phyloP scores from a whole-genome alignment of 2,113 vertebrate species.

The Halcyon senegalensis region DNA sequence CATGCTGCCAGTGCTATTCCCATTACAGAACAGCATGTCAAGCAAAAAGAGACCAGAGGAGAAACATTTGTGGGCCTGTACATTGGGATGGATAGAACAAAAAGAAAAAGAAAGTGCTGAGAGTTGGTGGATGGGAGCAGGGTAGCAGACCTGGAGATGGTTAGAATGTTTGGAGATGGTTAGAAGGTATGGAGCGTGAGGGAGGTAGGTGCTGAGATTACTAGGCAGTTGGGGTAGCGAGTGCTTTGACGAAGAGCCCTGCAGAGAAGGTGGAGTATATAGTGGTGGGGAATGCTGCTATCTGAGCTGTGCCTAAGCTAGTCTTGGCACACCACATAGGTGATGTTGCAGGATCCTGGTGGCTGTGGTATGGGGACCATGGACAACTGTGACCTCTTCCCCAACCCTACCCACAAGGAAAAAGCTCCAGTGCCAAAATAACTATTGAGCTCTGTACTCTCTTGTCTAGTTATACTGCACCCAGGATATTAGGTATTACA shows the following conservation, averaged over 20 bases:
- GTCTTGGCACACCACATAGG: not conserved
- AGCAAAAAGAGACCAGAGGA: not conserved
- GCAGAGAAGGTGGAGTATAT: not conserved
- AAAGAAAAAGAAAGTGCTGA: not conserved
- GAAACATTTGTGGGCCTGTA: not conserved
- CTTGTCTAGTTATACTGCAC: not conserved
- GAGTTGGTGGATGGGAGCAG: not conserved
- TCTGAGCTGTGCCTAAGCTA: not conserved
- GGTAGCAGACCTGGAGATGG: not conserved
- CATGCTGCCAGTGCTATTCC: not conserved
- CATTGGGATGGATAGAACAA: not conserved
- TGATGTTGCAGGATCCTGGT: not conserved
- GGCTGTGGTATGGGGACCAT: not conserved
- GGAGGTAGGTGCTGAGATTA: not conserved
- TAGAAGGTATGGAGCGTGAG: not conserved
- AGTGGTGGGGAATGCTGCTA: fast-evolving
- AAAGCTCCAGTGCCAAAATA: conserved; percentile 2
- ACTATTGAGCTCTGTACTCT: not conserved
- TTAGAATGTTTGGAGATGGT: too few relatives aligned
- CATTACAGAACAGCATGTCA: not conserved
- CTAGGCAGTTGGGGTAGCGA: not conserved
- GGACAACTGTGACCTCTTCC: conserved; percentile 9
- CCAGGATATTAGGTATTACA: not conserved
- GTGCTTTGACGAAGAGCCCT: not conserved
- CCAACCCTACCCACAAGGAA: not conserved